A percentile compares a stretch with the other conserved stretches of the same genome.
Evolutionary conservation across 2,888 invertebrate species (phyloP).

Genomic region (Trilocha varians): DNA sequence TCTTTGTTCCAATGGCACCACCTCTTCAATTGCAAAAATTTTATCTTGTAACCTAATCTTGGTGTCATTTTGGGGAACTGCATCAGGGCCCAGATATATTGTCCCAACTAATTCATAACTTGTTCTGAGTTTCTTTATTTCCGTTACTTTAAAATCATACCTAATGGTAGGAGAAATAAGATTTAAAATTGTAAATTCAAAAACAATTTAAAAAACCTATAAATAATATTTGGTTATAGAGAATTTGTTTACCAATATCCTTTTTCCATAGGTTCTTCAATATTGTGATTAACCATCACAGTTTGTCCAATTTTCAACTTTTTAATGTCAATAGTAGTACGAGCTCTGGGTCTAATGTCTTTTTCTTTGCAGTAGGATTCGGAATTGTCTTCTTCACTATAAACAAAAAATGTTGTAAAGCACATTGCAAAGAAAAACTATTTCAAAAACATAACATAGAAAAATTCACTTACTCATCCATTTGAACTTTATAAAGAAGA

Average conservation of each 20-base stretch:
- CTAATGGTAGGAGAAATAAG: constrained; percentile 22
- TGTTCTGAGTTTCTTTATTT: constrained; percentile 50
- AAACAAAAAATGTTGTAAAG: constrained; percentile 18
- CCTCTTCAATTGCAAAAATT: constrained; percentile 77
- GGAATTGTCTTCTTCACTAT: constrained; percentile 53
- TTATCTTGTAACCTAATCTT: constrained; percentile 74
- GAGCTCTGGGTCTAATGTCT: constrained; percentile 79
- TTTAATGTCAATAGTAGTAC: constrained; percentile 58
- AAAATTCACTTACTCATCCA: constrained; percentile 49
- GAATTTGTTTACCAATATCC: constrained; percentile 77
- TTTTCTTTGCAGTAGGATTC: constrained; percentile 50
- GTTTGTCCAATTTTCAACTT: constrained; percentile 73
- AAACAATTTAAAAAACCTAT: not conserved
- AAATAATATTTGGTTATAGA: not conserved
- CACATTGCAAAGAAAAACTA: no score
- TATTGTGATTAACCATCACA: constrained; percentile 84
- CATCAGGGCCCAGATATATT: constrained; percentile 69
- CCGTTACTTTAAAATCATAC: constrained; percentile 73
- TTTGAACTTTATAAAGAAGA: constrained; percentile 57
- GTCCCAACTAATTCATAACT: constrained; percentile 69
- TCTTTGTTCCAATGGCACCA: constrained; percentile 55
- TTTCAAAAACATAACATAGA: no score
- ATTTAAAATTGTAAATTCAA: no score
- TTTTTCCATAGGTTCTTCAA: constrained; percentile 76
- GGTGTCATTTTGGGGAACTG: constrained; percentile 74